Evolutionary conservation across 2,888 invertebrate genomes (phyloP), one percentile per base, ranked within the genome.

Genomic region (Diabrotica balteata): DNA sequence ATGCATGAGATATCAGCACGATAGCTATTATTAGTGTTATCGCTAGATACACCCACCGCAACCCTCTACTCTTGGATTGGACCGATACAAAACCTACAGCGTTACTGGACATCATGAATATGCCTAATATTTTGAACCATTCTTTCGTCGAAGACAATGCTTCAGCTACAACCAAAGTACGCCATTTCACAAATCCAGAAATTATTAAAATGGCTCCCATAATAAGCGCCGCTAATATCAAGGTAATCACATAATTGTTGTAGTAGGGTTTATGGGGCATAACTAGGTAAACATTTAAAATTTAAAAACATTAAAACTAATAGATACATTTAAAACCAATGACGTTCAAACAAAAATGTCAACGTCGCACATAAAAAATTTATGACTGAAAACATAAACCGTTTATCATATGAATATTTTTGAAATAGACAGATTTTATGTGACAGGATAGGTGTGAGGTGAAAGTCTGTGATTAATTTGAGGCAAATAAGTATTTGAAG

Each of bases 71-170:
- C 5, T 22, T 51, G 11, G 52, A 52, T 64, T 58, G 17, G 7
- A 64, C 22, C 2, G 64, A 50, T 51, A 64, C 4, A 7, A 51
- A 44, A 32, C 58, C 64, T 11, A 64, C 32, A 8, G 58, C 11
- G 45, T 57, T 57, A 5, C 32, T 6, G n/a, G 47, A 8, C 11
- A 64, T n/a, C 44, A 64, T 64, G 10, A 58, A 59, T 22, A 64
- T 45, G 50, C 64, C 64, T 32, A 64, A 43, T 46, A 51, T 52
- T n/a, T 22, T n/a, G 22, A 58, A 50, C 64, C 64, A 64, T 9
- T 32, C 51, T 52, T 58, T 64, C 6, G 64, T 64, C 8, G 45
- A 9, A 7, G n/a, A n/a, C 42, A 64, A 44, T n/a, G 46, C 58
- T 50, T 54, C 45, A 49, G 51, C 64, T 46, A 64, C 17, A 58